Base-by-base conservation (phyloP, 2,888 invertebrate genomes). In the Mesorhabditis spiculigera region DNA sequence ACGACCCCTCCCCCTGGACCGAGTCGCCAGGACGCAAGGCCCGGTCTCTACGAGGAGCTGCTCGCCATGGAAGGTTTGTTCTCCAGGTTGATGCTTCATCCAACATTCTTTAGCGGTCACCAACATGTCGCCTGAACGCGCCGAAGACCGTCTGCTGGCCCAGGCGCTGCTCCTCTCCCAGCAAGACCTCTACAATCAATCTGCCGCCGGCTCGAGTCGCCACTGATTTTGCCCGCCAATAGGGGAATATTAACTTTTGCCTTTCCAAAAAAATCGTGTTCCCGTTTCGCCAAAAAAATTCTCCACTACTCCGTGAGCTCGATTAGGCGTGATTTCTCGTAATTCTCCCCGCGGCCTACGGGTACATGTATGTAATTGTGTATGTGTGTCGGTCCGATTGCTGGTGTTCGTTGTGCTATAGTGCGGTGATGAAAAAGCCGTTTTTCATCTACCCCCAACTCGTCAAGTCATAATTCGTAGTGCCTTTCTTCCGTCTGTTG, bases 91-190 rank as follows among this genome's bases (percentile, higher is more conserved):
- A 10, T 50, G 8, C 8, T 50, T 13, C 58, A 50, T 13, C 8
- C n/a, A 10, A 50, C 8, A 50, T 50, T 50, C 2, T 50, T 50
- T n/a, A 50, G 58, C 58, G n/a, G n/a, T 50, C 10, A 13, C 58
- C 58, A 28, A n/a, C 41, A n/a, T 13, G 58, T 13, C 58, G n/a
- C 8, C 58, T 13, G 62, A 50, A 42, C 67, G 65, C 61, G 75
- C 76, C 41, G 81, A 82, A 44, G 76, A 78, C 50, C 70, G 71
- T n/a, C 68, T 74, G 42, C 70, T 81, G 16, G 76, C 82, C 16
- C 74, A 78, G 63, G 82, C 78, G 5, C 67, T 82, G 61, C 71
- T 81, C n/a, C 63, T 81, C 63, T 81, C 81, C 44, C 82, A 80
- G 65, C 81, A 81, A 66, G 77, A 81, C 41, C 81, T 71, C 65